A percentile compares a stretch with the other conserved stretches of the same genome.
Conservation (phyloP, 2,797 vertebrate species). For the Aldrovandia affinis region DNA sequence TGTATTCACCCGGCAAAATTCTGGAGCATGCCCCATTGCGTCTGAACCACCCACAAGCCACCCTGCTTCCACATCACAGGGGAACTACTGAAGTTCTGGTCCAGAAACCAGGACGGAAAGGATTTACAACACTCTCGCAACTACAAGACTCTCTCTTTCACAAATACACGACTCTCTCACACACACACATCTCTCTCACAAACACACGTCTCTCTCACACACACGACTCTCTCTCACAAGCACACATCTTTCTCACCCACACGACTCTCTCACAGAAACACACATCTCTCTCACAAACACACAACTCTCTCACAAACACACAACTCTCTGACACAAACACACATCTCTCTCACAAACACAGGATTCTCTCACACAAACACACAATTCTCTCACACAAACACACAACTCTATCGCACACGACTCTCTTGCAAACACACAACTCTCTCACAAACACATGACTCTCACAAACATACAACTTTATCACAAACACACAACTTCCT, state of each 20-base stretch:
- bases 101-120: background rate
- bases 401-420: too few relatives aligned
- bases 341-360: too few relatives aligned
- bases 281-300: background rate
- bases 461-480: background rate
- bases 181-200: too few relatives aligned
- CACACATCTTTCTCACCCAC: background rate
- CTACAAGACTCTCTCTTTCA: too few relatives aligned
- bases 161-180: too few relatives aligned
- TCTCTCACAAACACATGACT: background rate
- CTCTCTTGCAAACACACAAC: background rate
- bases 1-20: background rate
- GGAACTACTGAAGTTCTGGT: background rate
- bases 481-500: conserved; percentile 7
- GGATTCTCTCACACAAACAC: too few relatives aligned
- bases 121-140: too few relatives aligned
- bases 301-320: background rate
- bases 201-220: background rate
- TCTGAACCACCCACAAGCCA: background rate
- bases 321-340: too few relatives aligned
- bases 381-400: too few relatives aligned
- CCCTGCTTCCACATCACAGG: background rate
- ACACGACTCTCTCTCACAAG: background rate
- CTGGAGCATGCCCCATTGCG: background rate
- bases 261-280: background rate